These are phyloP conservation scores for Pantherophis vulpinus DNA, from an alignment of 2,797 vertebrate genomes.

Conservation along the genomic window DNA sequence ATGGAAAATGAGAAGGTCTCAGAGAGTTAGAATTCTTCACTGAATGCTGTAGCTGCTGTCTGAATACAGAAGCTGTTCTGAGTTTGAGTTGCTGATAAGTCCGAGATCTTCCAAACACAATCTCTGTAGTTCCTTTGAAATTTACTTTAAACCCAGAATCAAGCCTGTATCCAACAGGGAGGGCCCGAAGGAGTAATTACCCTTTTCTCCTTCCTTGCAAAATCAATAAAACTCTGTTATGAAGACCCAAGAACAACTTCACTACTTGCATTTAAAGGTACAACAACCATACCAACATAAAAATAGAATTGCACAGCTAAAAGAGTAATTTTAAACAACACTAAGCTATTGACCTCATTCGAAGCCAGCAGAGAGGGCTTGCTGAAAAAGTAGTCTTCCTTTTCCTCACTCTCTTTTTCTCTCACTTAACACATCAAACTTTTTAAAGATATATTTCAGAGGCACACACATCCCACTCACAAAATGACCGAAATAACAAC, in stretches of 20 bases:
- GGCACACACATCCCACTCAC: neutral
- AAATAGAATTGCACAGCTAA: neutral
- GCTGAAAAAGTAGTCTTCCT: neutral
- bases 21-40: neutral
- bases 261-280: neutral
- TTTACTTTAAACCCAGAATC: neutral
- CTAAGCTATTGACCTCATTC: neutral
- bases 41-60: neutral
- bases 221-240: constrained; percentile 26
- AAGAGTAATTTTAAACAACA: neutral
- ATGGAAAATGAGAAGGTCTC: neutral
- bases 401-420: neutral
- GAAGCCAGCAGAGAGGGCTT: neutral
- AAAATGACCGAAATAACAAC: neutral
- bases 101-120: neutral
- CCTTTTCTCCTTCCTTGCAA: constrained; percentile 21
- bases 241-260: neutral
- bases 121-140: neutral
- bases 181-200: neutral
- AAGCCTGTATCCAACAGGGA: neutral
- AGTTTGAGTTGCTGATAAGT: neutral
- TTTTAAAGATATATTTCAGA: neutral
- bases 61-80: neutral
- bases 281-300: neutral
- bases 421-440: neutral